Evolutionary conservation across 2,888 invertebrate genomes (phyloP).

Genomic region (Archips crataeganus): DNA sequence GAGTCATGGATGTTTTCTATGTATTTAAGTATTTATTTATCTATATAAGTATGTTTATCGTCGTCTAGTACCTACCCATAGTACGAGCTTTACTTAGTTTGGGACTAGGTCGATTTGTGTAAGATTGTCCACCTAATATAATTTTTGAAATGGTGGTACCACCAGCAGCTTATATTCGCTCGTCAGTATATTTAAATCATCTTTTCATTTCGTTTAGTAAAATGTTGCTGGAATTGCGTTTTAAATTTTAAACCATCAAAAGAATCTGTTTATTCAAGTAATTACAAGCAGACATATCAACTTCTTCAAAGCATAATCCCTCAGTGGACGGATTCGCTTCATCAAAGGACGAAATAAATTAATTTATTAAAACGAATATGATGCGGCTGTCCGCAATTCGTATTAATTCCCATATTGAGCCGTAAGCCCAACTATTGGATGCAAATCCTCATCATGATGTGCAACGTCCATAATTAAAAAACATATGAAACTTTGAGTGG

Average conservation of each 20-base stretch:
- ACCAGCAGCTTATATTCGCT: too few species aligned
- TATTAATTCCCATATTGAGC: slow-evolving; percentile 62
- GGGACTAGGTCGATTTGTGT: too few species aligned
- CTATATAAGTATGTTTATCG: too few species aligned
- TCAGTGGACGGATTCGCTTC: slow-evolving; percentile 26
- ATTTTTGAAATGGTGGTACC: too few species aligned
- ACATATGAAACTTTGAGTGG: slow-evolving; percentile 58
- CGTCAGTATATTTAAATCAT: too few species aligned
- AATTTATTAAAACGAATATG: slow-evolving; percentile 40
- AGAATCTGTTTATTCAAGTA: neutral
- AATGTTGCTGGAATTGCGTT: too few species aligned
- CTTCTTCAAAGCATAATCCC: slow-evolving; percentile 15
- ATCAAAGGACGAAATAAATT: slow-evolving; percentile 40
- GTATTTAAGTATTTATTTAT: too few species aligned
- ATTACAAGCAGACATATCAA: neutral
- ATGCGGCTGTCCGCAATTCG: slow-evolving; percentile 54
- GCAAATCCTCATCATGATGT: slow-evolving; percentile 60
- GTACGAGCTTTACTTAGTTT: too few species aligned
- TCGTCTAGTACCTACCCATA: too few species aligned
- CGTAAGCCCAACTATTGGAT: slow-evolving; percentile 54
- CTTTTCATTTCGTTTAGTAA: too few species aligned
- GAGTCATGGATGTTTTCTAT: too few species aligned
- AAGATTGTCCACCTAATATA: too few species aligned
- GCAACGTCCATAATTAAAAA: slow-evolving; percentile 69
- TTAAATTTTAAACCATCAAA: neutral